Base-by-base conservation (phyloP, 2,797 vertebrate species). In the Enteromius unitaeniatus region DNA sequence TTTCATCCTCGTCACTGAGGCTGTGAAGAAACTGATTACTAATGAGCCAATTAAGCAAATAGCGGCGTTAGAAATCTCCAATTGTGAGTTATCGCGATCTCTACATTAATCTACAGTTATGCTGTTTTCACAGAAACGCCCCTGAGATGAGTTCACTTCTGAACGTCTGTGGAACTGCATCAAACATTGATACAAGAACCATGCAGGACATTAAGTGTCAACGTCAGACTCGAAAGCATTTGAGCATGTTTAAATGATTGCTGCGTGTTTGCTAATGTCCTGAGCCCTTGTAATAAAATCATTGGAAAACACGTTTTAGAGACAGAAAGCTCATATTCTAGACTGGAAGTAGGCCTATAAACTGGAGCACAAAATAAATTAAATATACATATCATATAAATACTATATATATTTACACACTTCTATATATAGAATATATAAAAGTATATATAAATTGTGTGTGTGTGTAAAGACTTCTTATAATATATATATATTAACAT, bases 11-110 rank as follows among this genome's bases (percentile, higher is more conserved):
- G 51, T 62, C 64, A 84, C 74, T 78, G 76, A 69, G 53, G 69
- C 75, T 64, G 73, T 65, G 74, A 87, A 80, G 55, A 64, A 17
- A 72, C 74, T 62, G 72, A 17, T 37, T 75, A 86, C 68, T 60
- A 62, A 75, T 64, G 21, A 79, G 60, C 15, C 62, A 53, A 51
- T 79, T 68, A 79, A 28, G 23, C 11, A 67, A 47, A 67, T 11
- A 45, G 26, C 8, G 14, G 1, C 4, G n/a, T 13, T 37, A 55
- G 6, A 75, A 31, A 37, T 60, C 74, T 42, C 3, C 58, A n/a
- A 40, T 75, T 51, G 28, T 31, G 42, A 51, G 69, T 74, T 19
- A 26, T 67, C 64, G 8, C 1, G 3, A 37, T 8, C 64, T 37
- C 8, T 28, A 67, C 9, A 21, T 47, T 45, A 17, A 70, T 45